phyloP scores from a whole-genome alignment of 2,113 vertebrate species.

The Myotis lucifugus region DNA sequence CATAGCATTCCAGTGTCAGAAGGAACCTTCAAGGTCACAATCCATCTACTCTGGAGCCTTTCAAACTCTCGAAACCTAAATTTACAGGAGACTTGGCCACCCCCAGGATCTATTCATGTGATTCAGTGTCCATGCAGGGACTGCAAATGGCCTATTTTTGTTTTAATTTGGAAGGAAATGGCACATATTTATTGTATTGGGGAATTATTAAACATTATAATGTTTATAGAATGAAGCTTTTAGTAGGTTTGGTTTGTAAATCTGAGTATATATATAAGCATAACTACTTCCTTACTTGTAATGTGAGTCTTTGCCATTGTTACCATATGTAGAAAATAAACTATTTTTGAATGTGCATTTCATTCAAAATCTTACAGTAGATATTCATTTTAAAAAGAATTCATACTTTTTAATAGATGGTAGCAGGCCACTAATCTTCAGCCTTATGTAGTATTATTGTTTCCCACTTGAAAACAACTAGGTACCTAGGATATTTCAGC shows the following conservation, averaged over 20 bases:
- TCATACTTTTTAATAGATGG: background rate
- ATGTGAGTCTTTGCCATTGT: background rate
- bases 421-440: background rate
- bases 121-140: background rate
- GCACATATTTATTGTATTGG: background rate
- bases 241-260: background rate
- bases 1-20: background rate
- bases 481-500: background rate
- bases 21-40: background rate
- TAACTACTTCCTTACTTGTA: background rate
- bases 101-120: background rate
- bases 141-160: background rate
- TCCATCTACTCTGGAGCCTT: background rate
- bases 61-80: background rate
- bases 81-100: background rate
- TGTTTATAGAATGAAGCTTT: background rate
- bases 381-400: background rate
- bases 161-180: background rate
- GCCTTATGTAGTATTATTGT: background rate
- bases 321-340: background rate
- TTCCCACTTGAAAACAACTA: background rate
- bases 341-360: background rate
- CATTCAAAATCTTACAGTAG: background rate
- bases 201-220: background rate
- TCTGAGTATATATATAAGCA: background rate